These are phyloP conservation scores for Lanius collurio DNA, from an alignment of 2,113 vertebrate species.

Conservation along the genomic window DNA sequence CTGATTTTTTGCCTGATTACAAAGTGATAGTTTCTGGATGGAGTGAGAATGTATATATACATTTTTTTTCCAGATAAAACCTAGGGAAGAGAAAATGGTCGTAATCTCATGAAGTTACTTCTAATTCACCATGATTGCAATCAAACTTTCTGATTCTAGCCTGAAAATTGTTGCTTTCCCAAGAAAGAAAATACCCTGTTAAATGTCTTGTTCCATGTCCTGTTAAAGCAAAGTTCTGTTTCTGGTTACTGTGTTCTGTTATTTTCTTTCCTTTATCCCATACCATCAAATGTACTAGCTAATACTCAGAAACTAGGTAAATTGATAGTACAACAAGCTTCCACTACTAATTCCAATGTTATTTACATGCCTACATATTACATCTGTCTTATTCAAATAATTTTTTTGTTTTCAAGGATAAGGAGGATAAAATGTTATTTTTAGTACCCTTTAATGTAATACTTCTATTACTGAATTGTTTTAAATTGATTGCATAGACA, in stretches of 20 bases:
- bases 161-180: neutral
- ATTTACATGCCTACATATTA: neutral
- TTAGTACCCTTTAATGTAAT: neutral
- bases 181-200: neutral
- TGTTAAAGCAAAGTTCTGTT: neutral
- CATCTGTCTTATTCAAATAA: neutral
- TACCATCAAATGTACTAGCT: neutral
- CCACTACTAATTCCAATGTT: neutral
- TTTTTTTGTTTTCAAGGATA: neutral
- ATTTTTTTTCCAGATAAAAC: neutral
- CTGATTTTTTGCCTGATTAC: neutral
- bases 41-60: neutral
- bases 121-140: neutral
- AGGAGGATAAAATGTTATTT: neutral
- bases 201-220: neutral
- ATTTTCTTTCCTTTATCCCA: neutral
- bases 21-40: neutral
- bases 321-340: neutral
- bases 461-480: neutral
- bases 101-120: neutral
- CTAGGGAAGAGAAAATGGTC: neutral
- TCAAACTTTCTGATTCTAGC: neutral
- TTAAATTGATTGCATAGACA: neutral
- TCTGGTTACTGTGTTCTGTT: neutral
- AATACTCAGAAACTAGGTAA: neutral